Percentiles rank a stretch among this genome's conserved stretches.
Evolutionary conservation across 2,113 vertebrate genomes (phyloP).

Genomic region (Lutjanus erythropterus): DNA sequence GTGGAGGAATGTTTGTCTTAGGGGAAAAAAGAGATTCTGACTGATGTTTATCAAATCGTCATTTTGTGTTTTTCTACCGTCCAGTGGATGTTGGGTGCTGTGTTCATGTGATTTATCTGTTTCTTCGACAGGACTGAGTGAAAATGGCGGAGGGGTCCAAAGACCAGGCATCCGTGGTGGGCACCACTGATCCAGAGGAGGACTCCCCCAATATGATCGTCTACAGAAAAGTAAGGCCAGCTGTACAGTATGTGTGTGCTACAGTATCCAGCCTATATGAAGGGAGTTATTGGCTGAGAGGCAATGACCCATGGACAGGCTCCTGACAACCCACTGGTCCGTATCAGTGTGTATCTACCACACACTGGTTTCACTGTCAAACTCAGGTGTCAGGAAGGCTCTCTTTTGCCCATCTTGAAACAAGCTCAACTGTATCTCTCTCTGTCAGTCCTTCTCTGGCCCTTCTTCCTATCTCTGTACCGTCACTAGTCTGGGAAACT

Average conservation of each 20-base stretch:
- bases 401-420: slow-evolving; percentile 31
- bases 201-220: slow-evolving; percentile 98
- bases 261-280: background rate
- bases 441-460: slow-evolving; percentile 6
- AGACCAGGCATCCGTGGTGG: slow-evolving; percentile 85
- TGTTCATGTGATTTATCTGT: slow-evolving; percentile 21
- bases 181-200: slow-evolving; percentile 89
- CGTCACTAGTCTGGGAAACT: slow-evolving; percentile 24
- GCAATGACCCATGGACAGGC: slow-evolving; percentile 45
- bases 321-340: slow-evolving; percentile 55
- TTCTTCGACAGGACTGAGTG: slow-evolving; percentile 56
- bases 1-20: slow-evolving; percentile 14
- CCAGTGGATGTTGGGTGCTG: background rate
- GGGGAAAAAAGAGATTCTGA: slow-evolving; percentile 22
- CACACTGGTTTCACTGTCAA: slow-evolving; percentile 46
- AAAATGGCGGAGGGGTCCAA: slow-evolving; percentile 91
- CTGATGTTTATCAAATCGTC: slow-evolving; percentile 54
- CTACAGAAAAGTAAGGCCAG: slow-evolving; percentile 93
- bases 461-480: slow-evolving; percentile 11
- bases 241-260: slow-evolving; percentile 25
- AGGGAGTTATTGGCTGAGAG: slow-evolving; percentile 20
- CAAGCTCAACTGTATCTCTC: background rate
- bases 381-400: slow-evolving; percentile 51
- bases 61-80: slow-evolving; percentile 18
- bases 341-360: slow-evolving; percentile 46